These are phyloP conservation scores for Amphimedon queenslandica DNA, from an alignment of 37 sponge, comb jelly and placozoan genomes.

Conservation along the genomic window DNA sequence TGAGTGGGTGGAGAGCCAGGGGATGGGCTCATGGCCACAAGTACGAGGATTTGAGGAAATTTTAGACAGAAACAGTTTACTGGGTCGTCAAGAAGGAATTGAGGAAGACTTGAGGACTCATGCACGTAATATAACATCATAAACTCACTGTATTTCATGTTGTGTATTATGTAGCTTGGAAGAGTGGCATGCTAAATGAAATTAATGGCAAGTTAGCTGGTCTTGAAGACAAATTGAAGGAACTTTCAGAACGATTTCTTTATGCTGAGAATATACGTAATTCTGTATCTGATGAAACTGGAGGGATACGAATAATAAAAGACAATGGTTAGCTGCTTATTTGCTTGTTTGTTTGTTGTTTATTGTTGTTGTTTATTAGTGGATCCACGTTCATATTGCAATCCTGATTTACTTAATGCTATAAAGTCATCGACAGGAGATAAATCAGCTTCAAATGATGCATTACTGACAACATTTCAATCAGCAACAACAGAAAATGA, in stretches of 20 bases:
- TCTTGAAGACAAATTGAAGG: conserved; percentile 9
- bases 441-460: too few species aligned
- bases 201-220: conserved; percentile 8
- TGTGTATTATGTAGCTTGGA: conserved; percentile 32
- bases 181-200: conserved; percentile 12
- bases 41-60: background rate
- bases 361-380: too few species aligned
- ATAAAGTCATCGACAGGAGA: too few species aligned
- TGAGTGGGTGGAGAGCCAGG: conserved; percentile 2
- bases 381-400: too few species aligned
- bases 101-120: conserved; percentile 35
- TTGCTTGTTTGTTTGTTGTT: too few species aligned
- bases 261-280: background rate
- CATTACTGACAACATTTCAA: too few species aligned
- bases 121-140: too few species aligned
- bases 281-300: conserved; percentile 7
- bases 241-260: conserved; percentile 8
- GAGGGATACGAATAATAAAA: conserved; percentile 8
- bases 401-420: too few species aligned
- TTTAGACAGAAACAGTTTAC: background rate
- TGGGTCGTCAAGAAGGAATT: conserved; percentile 42
- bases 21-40: conserved; percentile 3
- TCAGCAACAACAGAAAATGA: too few species aligned
- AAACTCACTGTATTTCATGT: too few species aligned
- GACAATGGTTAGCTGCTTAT: conserved; percentile 7